Evolutionary conservation across 2,888 invertebrate genomes (phyloP).

Genomic region (Seira sanloemensis): DNA sequence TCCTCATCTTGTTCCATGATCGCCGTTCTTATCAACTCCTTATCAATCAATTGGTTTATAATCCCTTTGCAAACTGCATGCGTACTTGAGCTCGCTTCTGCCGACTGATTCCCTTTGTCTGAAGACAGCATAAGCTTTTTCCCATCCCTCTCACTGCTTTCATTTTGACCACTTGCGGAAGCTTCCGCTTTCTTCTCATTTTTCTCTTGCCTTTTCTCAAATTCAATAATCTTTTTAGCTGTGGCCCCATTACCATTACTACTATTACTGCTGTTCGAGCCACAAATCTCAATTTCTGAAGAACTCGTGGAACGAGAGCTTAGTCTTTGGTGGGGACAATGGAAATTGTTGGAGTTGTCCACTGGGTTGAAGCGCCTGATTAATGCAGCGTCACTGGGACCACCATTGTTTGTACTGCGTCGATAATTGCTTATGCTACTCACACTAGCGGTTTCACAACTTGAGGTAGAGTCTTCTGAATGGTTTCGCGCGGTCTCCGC

Average conservation of each 20-base stretch:
- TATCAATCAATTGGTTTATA: constrained; percentile 33
- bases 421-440: constrained; percentile 10
- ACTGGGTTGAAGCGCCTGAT: background rate
- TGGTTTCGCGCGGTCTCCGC: constrained; percentile 15
- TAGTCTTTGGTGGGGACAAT: constrained; percentile 19
- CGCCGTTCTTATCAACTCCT: constrained; percentile 34
- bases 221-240: constrained; percentile 9
- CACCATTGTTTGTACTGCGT: constrained; percentile 10
- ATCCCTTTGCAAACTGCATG: constrained; percentile 21
- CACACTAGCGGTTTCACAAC: constrained; percentile 32
- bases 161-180: background rate
- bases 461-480: constrained; percentile 28
- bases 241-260: background rate
- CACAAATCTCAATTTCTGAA: background rate
- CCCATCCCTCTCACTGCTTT: background rate
- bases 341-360: constrained; percentile 2
- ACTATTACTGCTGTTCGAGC: background rate
- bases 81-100: background rate
- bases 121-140: background rate
- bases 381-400: background rate
- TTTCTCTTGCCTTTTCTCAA: constrained; percentile 27
- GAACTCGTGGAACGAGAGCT: constrained; percentile 2
- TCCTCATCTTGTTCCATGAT: constrained; percentile 52
- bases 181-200: constrained; percentile 26
- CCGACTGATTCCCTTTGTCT: background rate